phyloP scores from a whole-genome alignment of 2,888 invertebrate genomes.

The Neoitamus cyanurus region DNA sequence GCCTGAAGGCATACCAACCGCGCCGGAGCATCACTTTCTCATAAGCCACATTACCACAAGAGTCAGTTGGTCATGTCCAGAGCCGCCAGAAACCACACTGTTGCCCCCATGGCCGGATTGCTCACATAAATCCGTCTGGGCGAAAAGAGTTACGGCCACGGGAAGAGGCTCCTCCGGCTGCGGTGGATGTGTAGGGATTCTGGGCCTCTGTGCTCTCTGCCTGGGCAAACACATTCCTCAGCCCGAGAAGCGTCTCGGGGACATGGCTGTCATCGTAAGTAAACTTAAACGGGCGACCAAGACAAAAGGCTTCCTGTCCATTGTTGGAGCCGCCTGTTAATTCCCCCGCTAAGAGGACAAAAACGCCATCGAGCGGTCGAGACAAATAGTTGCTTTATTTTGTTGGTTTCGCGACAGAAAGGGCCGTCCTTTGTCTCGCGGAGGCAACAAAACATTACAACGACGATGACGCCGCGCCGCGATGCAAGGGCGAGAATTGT shows the following conservation, averaged over 20 bases:
- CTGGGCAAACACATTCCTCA: background rate
- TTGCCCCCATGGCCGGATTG: background rate
- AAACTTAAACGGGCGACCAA: background rate
- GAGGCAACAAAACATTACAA: background rate
- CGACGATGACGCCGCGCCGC: background rate
- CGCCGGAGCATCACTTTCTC: background rate
- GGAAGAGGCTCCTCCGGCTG: background rate
- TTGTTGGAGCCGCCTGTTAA: background rate
- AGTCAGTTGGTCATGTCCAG: background rate
- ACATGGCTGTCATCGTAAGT: background rate
- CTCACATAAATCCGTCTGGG: background rate
- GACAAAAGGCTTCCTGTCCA: background rate
- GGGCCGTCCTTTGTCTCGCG: background rate
- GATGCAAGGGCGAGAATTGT: background rate
- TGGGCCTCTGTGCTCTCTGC: background rate
- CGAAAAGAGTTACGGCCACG: background rate
- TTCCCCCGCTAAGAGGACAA: background rate
- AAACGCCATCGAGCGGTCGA: background rate
- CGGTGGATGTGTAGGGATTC: background rate
- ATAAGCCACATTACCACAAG: background rate
- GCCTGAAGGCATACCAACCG: background rate
- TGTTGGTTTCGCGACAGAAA: background rate
- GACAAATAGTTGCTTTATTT: conserved; percentile 1
- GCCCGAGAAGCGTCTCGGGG: background rate
- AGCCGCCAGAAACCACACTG: background rate